phyloP scores from a whole-genome alignment of 2,888 invertebrate genomes.

The Tolmerus cingulatus region DNA sequence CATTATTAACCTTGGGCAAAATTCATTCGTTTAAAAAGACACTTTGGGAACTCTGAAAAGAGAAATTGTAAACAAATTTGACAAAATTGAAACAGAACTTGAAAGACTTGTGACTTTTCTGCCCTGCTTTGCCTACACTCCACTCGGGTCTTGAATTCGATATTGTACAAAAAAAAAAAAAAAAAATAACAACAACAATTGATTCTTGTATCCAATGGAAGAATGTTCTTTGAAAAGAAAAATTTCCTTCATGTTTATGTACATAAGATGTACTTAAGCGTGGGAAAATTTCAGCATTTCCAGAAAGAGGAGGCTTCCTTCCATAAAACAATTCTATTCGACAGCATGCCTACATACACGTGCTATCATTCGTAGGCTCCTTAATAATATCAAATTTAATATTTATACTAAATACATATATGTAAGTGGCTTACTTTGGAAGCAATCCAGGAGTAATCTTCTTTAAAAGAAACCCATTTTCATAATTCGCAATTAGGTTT shows the following conservation, averaged over 20 bases:
- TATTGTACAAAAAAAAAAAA: neutral
- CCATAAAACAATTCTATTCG: neutral
- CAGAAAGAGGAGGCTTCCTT: neutral
- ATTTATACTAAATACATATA: neutral
- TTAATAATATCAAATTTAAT: neutral
- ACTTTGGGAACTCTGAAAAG: neutral
- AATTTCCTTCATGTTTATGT: neutral
- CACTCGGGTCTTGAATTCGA: neutral
- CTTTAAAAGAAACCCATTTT: neutral
- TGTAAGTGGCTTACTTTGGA: neutral
- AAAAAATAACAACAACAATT: neutral
- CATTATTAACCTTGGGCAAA: neutral
- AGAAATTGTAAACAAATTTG: neutral
- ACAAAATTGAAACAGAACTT: neutral
- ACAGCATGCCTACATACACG: neutral
- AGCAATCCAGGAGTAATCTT: neutral
- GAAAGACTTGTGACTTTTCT: neutral
- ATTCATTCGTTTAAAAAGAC: neutral
- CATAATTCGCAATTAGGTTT: no score
- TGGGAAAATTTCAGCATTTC: neutral
- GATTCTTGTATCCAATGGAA: neutral
- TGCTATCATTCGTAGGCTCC: neutral
- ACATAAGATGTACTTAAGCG: neutral
- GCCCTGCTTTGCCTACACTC: neutral
- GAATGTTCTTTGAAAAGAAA: neutral